These are phyloP conservation scores for Selenia dentaria DNA, from an alignment of 2,888 invertebrate species.

Conservation along the genomic window DNA sequence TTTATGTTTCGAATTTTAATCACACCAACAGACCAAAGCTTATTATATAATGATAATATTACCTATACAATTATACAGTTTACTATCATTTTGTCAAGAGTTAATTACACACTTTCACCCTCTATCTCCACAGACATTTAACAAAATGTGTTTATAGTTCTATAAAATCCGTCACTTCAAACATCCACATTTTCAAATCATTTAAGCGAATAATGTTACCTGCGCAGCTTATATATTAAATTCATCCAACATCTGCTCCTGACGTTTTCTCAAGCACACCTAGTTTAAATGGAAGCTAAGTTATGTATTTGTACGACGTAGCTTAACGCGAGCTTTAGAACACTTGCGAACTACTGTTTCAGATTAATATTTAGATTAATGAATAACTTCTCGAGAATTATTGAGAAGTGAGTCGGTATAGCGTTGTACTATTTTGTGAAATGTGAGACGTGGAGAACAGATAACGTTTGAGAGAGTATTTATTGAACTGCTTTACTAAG, in stretches of 20 bases:
- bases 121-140: too few species aligned
- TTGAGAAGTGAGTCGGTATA: background rate
- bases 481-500: too few species aligned
- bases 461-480: background rate
- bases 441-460: background rate
- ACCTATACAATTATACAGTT: too few species aligned
- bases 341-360: constrained; percentile 23
- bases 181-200: too few species aligned
- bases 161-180: too few species aligned
- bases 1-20: too few species aligned
- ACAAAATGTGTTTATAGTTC: too few species aligned
- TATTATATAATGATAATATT: too few species aligned
- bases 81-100: too few species aligned
- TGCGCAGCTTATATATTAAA: constrained; percentile 23
- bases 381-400: constrained; percentile 16
- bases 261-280: constrained; percentile 23
- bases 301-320: constrained; percentile 26
- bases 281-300: constrained; percentile 24
- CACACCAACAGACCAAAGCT: too few species aligned
- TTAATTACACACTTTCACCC: too few species aligned
- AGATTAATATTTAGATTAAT: constrained; percentile 32
- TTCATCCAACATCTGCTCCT: constrained; percentile 29
- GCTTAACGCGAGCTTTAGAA: constrained; percentile 21
- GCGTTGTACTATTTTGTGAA: background rate
- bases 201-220: too few species aligned